These are phyloP conservation scores for Moxostoma hubbsi DNA, from an alignment of 2,797 vertebrate genomes.

Conservation along the genomic window DNA sequence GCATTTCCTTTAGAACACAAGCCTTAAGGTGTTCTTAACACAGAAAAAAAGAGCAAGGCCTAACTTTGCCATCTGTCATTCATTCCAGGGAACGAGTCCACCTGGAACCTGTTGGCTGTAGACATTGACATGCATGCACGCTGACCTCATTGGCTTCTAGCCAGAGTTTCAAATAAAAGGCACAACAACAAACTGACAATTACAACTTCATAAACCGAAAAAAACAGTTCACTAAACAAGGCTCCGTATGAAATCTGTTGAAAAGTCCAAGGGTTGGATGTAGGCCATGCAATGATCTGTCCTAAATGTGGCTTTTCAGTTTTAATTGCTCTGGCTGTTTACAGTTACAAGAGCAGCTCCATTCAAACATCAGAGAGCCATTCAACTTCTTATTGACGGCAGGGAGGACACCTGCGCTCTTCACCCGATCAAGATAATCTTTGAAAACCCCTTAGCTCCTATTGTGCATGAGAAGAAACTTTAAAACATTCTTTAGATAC, in stretches of 20 bases:
- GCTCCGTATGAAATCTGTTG: slow-evolving; percentile 1
- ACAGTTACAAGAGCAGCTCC: slow-evolving; percentile 30
- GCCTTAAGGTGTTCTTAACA: slow-evolving; percentile 24
- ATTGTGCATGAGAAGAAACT: not conserved
- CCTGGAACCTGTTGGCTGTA: slow-evolving; percentile 74
- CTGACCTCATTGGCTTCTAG: slow-evolving; percentile 21
- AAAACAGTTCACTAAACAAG: slow-evolving; percentile 29
- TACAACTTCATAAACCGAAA: slow-evolving; percentile 6
- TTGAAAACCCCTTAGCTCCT: not conserved
- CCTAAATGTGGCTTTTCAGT: slow-evolving; percentile 31
- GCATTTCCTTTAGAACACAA: not conserved
- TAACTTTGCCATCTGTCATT: slow-evolving; percentile 73
- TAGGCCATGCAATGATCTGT: slow-evolving; percentile 21
- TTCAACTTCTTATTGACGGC: slow-evolving; percentile 28
- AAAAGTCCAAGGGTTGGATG: slow-evolving; percentile 16
- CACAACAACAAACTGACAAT: slow-evolving; percentile 5
- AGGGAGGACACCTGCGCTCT: slow-evolving; percentile 8
- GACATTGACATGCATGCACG: slow-evolving; percentile 8
- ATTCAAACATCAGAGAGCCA: slow-evolving; percentile 20
- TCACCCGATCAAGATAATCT: slow-evolving; percentile 1
- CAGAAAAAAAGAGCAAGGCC: slow-evolving; percentile 64
- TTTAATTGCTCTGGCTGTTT: slow-evolving; percentile 48
- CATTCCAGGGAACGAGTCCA: slow-evolving; percentile 69
- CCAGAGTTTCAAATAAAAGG: slow-evolving; percentile 27
- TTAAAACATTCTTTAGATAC: not conserved